These are phyloP conservation scores for Diplodus sargus DNA, from an alignment of 2,797 vertebrate genomes.

Conservation along the genomic window DNA sequence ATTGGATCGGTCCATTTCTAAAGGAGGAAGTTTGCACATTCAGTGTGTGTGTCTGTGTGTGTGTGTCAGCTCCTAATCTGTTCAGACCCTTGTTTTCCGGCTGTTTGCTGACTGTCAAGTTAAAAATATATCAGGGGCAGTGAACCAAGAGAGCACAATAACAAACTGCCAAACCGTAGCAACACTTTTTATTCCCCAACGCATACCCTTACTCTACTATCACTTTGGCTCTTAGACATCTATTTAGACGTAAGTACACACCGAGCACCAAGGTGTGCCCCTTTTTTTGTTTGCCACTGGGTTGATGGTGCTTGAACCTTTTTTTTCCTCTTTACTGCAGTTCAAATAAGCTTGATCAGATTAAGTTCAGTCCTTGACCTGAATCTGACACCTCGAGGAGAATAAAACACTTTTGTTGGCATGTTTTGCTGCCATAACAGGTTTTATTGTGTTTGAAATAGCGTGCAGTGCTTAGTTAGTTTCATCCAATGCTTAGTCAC, in stretches of 20 bases:
- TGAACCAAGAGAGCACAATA: constrained; percentile 34
- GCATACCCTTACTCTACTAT: not conserved
- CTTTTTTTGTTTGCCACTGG: not conserved
- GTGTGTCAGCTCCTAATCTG: constrained; percentile 18
- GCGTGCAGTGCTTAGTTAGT: too few species aligned
- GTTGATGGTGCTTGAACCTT: not conserved
- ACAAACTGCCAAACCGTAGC: constrained; percentile 8
- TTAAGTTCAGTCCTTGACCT: too few species aligned
- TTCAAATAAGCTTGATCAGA: too few species aligned
- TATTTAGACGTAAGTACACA: not conserved
- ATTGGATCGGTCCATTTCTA: constrained; percentile 2
- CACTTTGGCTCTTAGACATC: not conserved
- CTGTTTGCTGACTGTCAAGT: constrained; percentile 55
- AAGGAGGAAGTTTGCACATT: constrained; percentile 45
- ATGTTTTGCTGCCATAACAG: not conserved
- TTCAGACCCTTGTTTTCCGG: constrained; percentile 49
- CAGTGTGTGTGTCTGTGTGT: not conserved
- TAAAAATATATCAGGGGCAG: constrained; percentile 59
- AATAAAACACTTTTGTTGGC: not conserved
- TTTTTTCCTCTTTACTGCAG: not conserved
- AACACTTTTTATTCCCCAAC: not conserved
- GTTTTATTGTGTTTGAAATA: too few species aligned
- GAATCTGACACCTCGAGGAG: too few species aligned
- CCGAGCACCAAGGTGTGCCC: not conserved
- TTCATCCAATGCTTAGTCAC: not conserved